These are phyloP conservation scores for Periplaneta americana DNA, from an alignment of 1,140 invertebrate species.

Conservation along the genomic window DNA sequence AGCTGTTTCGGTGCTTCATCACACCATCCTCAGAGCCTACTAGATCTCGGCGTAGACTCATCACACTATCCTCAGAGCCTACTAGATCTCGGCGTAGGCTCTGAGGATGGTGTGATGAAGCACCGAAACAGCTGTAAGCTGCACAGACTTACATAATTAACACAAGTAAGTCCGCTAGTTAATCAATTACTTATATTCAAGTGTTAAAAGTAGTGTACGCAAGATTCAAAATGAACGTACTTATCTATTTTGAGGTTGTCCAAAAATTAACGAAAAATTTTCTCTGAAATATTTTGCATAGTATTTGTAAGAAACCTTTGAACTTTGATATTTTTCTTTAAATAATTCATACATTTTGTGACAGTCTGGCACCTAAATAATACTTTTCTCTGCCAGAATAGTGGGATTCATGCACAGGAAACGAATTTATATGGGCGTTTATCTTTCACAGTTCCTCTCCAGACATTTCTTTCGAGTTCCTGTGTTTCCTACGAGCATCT, in stretches of 20 bases:
- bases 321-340: not conserved
- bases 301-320: not conserved
- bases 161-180: too few relatives aligned
- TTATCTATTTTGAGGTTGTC: constrained; percentile 10
- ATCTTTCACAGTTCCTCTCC: not conserved
- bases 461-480: not conserved
- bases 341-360: not conserved
- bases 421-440: not conserved
- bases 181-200: too few relatives aligned
- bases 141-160: too few relatives aligned
- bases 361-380: not conserved
- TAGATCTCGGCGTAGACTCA: too few relatives aligned
- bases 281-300: not conserved
- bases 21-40: too few relatives aligned
- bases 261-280: constrained; percentile 13
- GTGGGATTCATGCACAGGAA: not conserved
- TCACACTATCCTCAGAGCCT: too few relatives aligned
- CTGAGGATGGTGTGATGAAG: too few relatives aligned
- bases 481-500: not conserved
- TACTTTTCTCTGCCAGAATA: not conserved
- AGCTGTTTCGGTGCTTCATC: too few relatives aligned
- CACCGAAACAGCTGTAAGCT: too few relatives aligned
- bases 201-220: too few relatives aligned
- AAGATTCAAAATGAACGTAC: too few relatives aligned
- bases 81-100: too few relatives aligned